Conservation (phyloP, 2,797 vertebrate genomes). For the Etheostoma perlongum region DNA sequence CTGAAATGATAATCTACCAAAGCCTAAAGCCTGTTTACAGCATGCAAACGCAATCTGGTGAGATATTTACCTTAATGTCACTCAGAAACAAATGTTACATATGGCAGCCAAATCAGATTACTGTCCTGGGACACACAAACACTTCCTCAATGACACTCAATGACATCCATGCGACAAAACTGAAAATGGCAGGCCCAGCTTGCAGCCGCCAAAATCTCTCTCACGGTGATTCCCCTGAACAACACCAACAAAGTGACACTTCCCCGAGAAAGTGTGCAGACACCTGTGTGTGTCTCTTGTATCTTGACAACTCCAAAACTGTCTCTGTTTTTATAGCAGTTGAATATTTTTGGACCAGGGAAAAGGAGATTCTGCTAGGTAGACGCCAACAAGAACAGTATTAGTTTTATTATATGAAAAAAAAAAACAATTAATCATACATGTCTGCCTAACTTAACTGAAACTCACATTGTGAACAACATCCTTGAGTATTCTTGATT, state of each 20-base stretch:
- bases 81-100: conserved; percentile 29
- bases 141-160: conserved; percentile 25
- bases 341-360: conserved; percentile 53
- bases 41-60: conserved; percentile 35
- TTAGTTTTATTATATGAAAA: conserved; percentile 25
- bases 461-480: background rate
- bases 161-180: conserved; percentile 30
- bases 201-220: conserved; percentile 16
- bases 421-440: background rate
- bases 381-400: conserved; percentile 25
- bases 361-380: conserved; percentile 30
- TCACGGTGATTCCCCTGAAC: conserved; percentile 44
- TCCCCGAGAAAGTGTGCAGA: conserved; percentile 39
- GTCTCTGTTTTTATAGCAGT: conserved; percentile 46
- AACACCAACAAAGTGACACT: conserved; percentile 59
- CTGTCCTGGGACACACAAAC: conserved; percentile 36
- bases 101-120: conserved; percentile 33
- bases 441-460: background rate
- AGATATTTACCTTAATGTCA: conserved; percentile 10
- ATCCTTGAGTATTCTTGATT: background rate
- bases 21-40: conserved; percentile 27
- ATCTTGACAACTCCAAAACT: conserved; percentile 56
- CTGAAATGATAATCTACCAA: background rate
- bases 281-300: conserved; percentile 66
- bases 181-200: conserved; percentile 12